Evolutionary conservation across 2,113 vertebrate species (phyloP).

Genomic region (Lepus europaeus): DNA sequence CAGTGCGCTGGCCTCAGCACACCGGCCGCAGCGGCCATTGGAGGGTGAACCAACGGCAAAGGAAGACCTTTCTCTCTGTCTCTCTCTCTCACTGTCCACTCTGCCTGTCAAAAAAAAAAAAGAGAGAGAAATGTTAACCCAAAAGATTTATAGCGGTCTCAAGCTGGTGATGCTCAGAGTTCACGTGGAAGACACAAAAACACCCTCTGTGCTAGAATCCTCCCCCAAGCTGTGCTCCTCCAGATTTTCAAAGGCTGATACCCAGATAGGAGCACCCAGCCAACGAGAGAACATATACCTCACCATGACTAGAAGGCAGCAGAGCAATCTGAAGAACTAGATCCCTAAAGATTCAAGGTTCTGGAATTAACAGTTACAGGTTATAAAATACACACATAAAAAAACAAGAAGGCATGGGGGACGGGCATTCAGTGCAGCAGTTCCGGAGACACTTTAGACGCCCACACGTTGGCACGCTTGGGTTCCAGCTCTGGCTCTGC

Average conservation of each 20-base stretch:
- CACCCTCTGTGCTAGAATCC: neutral
- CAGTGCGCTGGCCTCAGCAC: too few relatives aligned
- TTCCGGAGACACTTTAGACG: too few relatives aligned
- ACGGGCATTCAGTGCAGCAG: too few relatives aligned
- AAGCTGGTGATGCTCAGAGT: neutral
- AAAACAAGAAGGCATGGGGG: neutral
- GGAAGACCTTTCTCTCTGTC: too few relatives aligned
- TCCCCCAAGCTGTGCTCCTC: neutral
- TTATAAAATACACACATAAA: neutral
- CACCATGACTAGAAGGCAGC: conserved; percentile 1
- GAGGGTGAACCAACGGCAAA: too few relatives aligned
- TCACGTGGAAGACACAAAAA: neutral
- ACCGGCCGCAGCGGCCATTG: too few relatives aligned
- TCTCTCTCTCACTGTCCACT: too few relatives aligned
- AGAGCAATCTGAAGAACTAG: neutral
- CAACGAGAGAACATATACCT: neutral
- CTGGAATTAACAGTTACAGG: neutral
- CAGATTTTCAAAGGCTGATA: conserved; percentile 12
- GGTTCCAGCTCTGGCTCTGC: too few relatives aligned
- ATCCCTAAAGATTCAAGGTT: conserved; percentile 12
- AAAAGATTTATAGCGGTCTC: neutral
- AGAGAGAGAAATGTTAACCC: neutral
- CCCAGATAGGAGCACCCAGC: neutral
- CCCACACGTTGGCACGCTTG: too few relatives aligned
- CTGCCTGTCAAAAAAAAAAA: too few relatives aligned